Evolutionary conservation across 2,113 vertebrate species (phyloP).

Genomic region (Xyrauchen texanus): DNA sequence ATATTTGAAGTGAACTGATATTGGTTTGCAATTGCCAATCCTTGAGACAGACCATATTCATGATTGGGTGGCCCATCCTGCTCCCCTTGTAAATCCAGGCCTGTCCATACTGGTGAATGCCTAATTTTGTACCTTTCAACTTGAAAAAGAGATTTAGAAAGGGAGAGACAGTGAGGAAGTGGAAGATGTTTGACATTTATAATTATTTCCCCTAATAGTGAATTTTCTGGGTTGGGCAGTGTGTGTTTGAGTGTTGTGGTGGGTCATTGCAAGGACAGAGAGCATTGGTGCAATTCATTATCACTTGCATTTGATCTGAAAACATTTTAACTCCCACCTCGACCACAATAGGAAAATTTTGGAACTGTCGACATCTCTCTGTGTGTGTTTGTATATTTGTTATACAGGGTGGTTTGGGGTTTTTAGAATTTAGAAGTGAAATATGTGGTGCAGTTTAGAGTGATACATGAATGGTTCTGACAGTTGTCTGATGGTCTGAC

Average conservation of each 20-base stretch:
- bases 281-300: slow-evolving; percentile 70
- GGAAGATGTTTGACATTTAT: slow-evolving; percentile 74
- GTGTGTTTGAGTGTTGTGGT: neutral
- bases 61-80: no score
- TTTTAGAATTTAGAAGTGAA: slow-evolving; percentile 60
- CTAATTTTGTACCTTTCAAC: slow-evolving; percentile 16
- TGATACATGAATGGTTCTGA: slow-evolving; percentile 63
- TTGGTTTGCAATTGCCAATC: no score
- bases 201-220: slow-evolving; percentile 67
- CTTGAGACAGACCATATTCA: no score
- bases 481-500: slow-evolving; percentile 57
- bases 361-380: slow-evolving; percentile 3
- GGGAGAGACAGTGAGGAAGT: slow-evolving; percentile 65
- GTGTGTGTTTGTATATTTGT: slow-evolving; percentile 32
- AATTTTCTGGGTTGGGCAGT: slow-evolving; percentile 62
- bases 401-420: neutral
- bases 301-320: slow-evolving; percentile 65
- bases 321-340: slow-evolving; percentile 59
- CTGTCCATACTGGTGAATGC: slow-evolving; percentile 20
- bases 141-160: slow-evolving; percentile 53
- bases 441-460: slow-evolving; percentile 59
- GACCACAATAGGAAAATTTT: slow-evolving; percentile 55
- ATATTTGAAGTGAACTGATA: no score
- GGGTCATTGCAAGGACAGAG: slow-evolving; percentile 60
- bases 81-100: no score